These are phyloP conservation scores for Manis crassicaudata DNA, from an alignment of 2,797 vertebrate genomes.

Conservation along the genomic window DNA sequence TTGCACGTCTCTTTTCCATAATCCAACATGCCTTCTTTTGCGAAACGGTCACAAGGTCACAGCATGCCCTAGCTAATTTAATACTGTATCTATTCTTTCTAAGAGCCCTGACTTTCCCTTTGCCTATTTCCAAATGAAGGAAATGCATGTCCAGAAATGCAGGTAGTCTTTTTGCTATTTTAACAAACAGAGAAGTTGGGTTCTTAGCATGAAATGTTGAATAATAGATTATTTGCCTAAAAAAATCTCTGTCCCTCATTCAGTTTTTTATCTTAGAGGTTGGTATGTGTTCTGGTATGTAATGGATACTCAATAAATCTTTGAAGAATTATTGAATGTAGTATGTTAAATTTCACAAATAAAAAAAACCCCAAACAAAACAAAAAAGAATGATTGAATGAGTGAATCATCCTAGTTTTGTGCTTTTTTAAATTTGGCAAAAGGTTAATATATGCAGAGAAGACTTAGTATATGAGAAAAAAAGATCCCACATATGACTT, in stretches of 20 bases:
- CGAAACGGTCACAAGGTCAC: not conserved
- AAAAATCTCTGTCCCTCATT: slow-evolving; percentile 50
- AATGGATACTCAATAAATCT: slow-evolving; percentile 44
- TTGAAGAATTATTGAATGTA: slow-evolving; percentile 67
- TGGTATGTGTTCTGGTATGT: slow-evolving; percentile 6
- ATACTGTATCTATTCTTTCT: not conserved
- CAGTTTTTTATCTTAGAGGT: slow-evolving; percentile 12
- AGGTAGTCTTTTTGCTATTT: slow-evolving; percentile 44
- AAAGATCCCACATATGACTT: slow-evolving; percentile 73
- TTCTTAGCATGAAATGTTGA: slow-evolving; percentile 49
- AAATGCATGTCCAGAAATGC: not conserved
- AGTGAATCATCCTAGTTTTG: slow-evolving; percentile 63
- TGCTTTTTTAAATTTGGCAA: slow-evolving; percentile 62
- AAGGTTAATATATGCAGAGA: slow-evolving; percentile 78
- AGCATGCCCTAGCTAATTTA: not conserved
- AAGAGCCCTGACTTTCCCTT: not conserved
- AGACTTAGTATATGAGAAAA: slow-evolving; percentile 63
- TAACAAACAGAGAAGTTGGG: slow-evolving; percentile 17
- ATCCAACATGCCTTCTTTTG: not conserved
- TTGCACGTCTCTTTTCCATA: slow-evolving; percentile 28
- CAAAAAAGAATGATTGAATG: slow-evolving; percentile 66
- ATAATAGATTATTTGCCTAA: slow-evolving; percentile 64
- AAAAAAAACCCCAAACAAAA: not conserved
- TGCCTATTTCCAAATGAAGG: not conserved
- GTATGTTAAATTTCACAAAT: not conserved